Evolutionary conservation across 2,113 vertebrate genomes (phyloP), one percentile per base, ranked within the genome.

Genomic region (Sardina pilchardus): DNA sequence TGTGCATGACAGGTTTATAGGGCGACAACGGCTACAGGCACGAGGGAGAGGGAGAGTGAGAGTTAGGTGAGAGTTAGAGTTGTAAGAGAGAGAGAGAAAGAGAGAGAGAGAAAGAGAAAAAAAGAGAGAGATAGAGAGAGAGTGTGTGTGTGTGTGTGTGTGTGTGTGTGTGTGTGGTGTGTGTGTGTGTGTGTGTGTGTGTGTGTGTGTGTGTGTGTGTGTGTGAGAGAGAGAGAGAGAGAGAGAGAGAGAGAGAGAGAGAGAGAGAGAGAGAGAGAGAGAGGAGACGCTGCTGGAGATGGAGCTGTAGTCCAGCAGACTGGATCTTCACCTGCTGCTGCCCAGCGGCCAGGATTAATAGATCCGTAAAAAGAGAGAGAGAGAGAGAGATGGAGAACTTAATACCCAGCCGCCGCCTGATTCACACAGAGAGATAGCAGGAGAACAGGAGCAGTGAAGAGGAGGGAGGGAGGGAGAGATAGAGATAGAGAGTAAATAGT

Each of bases 401-500:
- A 30, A 34, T 30, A 71, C n/a, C 63, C 63, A 71, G 30, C 63
- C 3, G 34, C 63, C 14, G 63, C 7, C 63, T 30, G 10, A 71
- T 34, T 30, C 63, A 71, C 63, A 12, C 63, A 2, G 63, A 71
- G 26, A 71, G 7, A 71, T 30, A 71, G 26, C n/a, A 34, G 63
- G n/a, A 63, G 92, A 71, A 81, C 34, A 89, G 82, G 44, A 21
- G 34, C 82, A 87, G 21, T 80, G 45, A 86, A 71, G 26, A 14
- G 30, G 26, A 34, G 26, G 30, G 63, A 43, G 86, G 26, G 30
- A 87, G 6, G 44, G 48, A 85, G 82, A 50, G 17, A 45, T 39
- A 84, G 34, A 59, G 50, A 34, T 50, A 53, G 14, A 87, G 24
- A 84, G 81, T 42, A 53, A n/a, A 34, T 84, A 47, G 53, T 12